phyloP scores from a whole-genome alignment of 2,797 vertebrate genomes.

The Atherinosoma microstoma region DNA sequence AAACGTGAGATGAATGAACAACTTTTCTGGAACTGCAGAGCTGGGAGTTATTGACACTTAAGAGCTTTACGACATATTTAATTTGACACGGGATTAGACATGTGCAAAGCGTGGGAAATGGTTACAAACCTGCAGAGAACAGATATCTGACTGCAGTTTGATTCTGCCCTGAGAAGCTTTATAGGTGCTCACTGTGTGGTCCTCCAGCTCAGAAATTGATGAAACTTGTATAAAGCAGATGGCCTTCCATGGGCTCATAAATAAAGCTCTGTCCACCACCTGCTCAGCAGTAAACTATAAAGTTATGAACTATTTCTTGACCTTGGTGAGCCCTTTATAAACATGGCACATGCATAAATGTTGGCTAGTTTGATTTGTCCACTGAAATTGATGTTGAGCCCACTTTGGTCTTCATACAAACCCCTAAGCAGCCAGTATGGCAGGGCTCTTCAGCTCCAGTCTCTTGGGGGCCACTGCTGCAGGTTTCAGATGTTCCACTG shows the following conservation, averaged over 20 bases:
- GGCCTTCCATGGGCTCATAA: background rate
- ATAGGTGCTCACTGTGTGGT: background rate
- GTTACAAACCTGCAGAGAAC: background rate
- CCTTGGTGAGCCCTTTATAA: background rate
- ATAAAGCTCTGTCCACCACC: background rate
- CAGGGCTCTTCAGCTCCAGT: too few species aligned
- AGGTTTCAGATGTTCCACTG: too few species aligned
- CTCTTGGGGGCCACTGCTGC: too few species aligned
- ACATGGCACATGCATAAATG: background rate
- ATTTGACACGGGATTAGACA: background rate
- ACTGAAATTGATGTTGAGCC: too few species aligned
- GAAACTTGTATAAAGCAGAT: too few species aligned
- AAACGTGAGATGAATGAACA: conserved; percentile 3
- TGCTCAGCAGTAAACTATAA: background rate
- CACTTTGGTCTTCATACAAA: too few species aligned
- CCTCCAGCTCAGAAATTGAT: background rate
- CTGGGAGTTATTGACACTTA: background rate
- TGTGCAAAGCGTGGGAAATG: background rate
- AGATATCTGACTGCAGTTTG: background rate
- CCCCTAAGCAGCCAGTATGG: too few species aligned
- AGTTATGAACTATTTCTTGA: background rate
- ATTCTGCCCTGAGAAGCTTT: conserved; percentile 1
- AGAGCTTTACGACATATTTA: conserved; percentile 6
- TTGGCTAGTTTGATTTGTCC: background rate
- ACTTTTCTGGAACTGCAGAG: background rate